Percentiles rank a stretch among this genome's conserved stretches.
These are phyloP conservation scores for Muntiacus reevesi DNA, from an alignment of 2,113 vertebrate genomes.

Conservation along the genomic window DNA sequence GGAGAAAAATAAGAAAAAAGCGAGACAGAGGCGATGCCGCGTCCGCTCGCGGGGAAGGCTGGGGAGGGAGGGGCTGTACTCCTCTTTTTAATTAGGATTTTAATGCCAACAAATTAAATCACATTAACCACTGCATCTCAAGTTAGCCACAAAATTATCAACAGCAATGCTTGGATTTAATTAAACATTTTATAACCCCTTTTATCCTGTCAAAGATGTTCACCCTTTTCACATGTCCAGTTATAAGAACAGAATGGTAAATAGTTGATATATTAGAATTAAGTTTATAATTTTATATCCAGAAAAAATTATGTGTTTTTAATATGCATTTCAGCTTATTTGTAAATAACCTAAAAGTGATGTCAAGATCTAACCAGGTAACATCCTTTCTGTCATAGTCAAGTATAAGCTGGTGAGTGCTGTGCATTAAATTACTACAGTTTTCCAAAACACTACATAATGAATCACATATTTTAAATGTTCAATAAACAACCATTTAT, in stretches of 20 bases:
- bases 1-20: constrained; percentile 52
- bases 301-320: background rate
- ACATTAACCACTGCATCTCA: background rate
- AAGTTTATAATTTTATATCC: background rate
- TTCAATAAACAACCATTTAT: background rate
- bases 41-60: constrained; percentile 58
- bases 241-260: background rate
- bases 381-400: background rate
- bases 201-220: background rate
- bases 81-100: constrained; percentile 20
- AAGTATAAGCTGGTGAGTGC: background rate
- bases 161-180: constrained; percentile 15
- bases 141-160: constrained; percentile 22
- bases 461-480: background rate
- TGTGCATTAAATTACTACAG: background rate
- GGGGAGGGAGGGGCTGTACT: constrained; percentile 20
- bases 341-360: background rate
- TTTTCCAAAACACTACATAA: background rate
- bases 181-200: constrained; percentile 15
- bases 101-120: constrained; percentile 41
- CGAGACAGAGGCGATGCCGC: constrained; percentile 62
- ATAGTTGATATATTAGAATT: background rate
- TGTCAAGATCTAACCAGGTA: background rate
- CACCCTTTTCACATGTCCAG: background rate
- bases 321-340: background rate